A percentile compares a stretch with the other conserved stretches of the same genome.
These are phyloP conservation scores for Acanthis flammea DNA, from an alignment of 2,797 vertebrate species.

Conservation along the genomic window DNA sequence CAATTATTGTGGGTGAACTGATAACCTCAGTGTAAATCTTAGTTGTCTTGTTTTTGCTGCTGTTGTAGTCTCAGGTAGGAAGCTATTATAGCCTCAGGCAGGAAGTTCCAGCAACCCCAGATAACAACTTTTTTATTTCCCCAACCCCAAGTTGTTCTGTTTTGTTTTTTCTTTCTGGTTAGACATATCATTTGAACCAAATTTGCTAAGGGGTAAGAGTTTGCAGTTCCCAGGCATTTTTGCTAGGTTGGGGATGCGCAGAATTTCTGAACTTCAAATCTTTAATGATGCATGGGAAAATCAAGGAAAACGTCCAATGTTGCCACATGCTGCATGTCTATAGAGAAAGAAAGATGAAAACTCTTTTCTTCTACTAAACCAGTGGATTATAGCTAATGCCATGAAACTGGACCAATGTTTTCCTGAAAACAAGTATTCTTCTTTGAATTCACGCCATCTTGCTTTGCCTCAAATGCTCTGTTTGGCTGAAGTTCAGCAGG, in stretches of 20 bases:
- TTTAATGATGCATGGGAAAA: conserved; percentile 7
- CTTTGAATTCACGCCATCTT: conserved; percentile 42
- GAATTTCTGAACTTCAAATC: background rate
- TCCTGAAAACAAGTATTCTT: conserved; percentile 8
- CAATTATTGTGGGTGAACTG: background rate
- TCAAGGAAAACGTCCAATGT: background rate
- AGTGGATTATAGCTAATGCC: conserved; percentile 42
- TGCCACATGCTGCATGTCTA: conserved; percentile 2
- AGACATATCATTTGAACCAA: background rate
- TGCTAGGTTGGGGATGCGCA: background rate
- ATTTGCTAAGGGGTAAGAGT: background rate
- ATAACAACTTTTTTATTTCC: background rate
- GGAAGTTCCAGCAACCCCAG: background rate
- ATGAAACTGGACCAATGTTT: conserved; percentile 61
- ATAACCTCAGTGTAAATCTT: background rate
- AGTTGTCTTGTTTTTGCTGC: background rate
- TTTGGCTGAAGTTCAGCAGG: conserved; percentile 49
- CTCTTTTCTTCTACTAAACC: conserved; percentile 27
- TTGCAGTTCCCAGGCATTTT: background rate
- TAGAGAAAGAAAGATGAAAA: conserved; percentile 8
- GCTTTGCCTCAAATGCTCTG: conserved; percentile 59
- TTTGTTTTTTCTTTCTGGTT: background rate
- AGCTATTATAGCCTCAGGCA: background rate
- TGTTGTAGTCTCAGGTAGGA: background rate
- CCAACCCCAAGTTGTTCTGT: too few relatives aligned